Evolutionary conservation across 2,888 invertebrate species (phyloP), one percentile per base, ranked within the genome.

Genomic region (Rugalucina vietnamica): DNA sequence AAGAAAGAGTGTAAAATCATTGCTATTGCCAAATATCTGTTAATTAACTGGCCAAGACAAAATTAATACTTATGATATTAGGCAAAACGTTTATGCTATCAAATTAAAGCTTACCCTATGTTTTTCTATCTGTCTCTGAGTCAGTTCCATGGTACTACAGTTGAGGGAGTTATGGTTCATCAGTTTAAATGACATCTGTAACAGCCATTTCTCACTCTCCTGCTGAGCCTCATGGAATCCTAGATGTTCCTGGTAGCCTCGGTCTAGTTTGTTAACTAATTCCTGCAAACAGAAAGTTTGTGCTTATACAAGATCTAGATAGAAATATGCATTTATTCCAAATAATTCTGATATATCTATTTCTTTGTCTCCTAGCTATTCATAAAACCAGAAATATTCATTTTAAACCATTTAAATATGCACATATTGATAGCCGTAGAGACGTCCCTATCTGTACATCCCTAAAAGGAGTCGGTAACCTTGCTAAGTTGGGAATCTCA

Each of bases 121-220:
- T 93, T 98, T 98, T n/a, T 97, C 97, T 54, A 98, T 96, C 95
- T 98, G 98, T 88, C 98, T 97, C 91, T 97, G 96, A 0, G 98
- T 98, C 94, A 99, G 98, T 90, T 98, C 97, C 81, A 98, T 96
- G 92, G 98, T 98, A 5, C 97, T 97, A 84, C 98, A 98, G 93
- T 98, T 98, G 29, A 98, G 95, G 0, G 98, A 98, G 94, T 99
- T 99, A 93, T 98, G 98, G 0, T 98, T 98, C 98, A 99, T 98
- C 0, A 99, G 96, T 93, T 98, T 98, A 96, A 98, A 98, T 0
- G 98, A 98, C 76, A 98, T 97, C 95, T 98, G 98, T 34, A 99
- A 95, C 71, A 99, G 95, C 99, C 99, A 99, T 94, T 98, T 98
- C 94, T 99, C 99, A 0, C 97, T 97, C 91, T 98, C 98, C 95